Base-by-base conservation (phyloP, 2,113 vertebrate species). In the Engraulis encrasicolus region DNA sequence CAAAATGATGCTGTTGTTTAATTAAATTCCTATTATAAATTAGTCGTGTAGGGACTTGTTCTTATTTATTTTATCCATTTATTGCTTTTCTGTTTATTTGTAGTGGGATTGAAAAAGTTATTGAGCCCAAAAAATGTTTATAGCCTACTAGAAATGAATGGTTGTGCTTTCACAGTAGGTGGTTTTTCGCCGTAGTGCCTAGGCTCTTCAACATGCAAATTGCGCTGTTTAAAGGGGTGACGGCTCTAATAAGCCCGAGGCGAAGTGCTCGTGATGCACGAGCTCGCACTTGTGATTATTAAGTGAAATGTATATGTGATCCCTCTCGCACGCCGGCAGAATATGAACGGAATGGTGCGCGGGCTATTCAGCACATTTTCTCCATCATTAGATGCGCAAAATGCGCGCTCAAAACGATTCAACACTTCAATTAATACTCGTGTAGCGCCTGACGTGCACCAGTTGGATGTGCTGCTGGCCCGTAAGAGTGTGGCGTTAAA, bases 261-360 rank as follows among this genome's bases (percentile, higher is more conserved):
- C 94, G 87, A 91, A 90, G 86, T 50, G 89, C 85, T 89, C 81
- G 83, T 94, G 93, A 94, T 93, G 84, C 92, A 93, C 91, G 91
- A 93, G 87, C 93, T 88, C 80, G 92, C 89, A 90, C 89, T 87
- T 92, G 91, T 94, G 92, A 94, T 94, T 94, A 93, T 94, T 93
- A 92, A 92, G 90, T 85, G 61, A 92, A 91, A 91, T 87, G 86
- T 89, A 90, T 83, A 83, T 87, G 71, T 77, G 78, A 61, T 86
- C 89, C 61, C 61, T 71, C 61, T 15, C 61, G 61, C 61, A 71
- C 61, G 61, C 61, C 61, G 31, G 61, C 61, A 71, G 61, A 71
- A 71, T 71, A 27, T 31, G 61, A 34, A 34, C 27, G 61, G 31
- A 71, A 31, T 71, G 12, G 27, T 34, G 15, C 61, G 31, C 34